These are phyloP conservation scores for Spicauda simplicius DNA, from an alignment of 2,888 invertebrate genomes.

Conservation along the genomic window DNA sequence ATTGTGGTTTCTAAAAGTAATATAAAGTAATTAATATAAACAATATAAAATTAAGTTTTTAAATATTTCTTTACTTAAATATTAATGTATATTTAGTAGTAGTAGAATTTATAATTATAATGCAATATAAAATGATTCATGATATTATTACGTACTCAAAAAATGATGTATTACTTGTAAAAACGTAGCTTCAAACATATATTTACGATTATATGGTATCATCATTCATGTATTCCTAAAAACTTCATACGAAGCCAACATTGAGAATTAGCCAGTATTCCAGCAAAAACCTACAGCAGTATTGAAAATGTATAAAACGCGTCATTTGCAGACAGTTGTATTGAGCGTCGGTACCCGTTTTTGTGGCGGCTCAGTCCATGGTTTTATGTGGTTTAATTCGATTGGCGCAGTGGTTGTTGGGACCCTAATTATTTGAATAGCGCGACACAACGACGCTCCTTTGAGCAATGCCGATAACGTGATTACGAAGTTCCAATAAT, in stretches of 20 bases:
- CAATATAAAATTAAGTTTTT: too few relatives aligned
- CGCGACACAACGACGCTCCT: constrained; percentile 67
- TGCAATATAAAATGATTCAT: too few relatives aligned
- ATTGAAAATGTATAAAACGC: constrained; percentile 56
- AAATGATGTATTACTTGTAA: too few relatives aligned
- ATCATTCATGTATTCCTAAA: too few relatives aligned
- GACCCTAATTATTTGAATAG: constrained; percentile 81
- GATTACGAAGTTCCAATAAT: constrained; percentile 21
- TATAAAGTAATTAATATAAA: too few relatives aligned
- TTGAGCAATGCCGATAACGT: constrained; percentile 72
- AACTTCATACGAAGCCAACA: background rate
- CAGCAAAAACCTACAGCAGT: background rate
- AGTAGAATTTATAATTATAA: too few relatives aligned
- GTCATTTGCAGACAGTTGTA: constrained; percentile 53
- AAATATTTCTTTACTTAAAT: too few relatives aligned
- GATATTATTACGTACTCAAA: too few relatives aligned
- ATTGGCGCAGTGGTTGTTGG: constrained; percentile 51
- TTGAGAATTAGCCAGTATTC: background rate
- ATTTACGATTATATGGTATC: too few relatives aligned
- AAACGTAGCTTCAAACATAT: too few relatives aligned
- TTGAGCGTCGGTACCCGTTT: constrained; percentile 63
- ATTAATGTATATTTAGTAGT: too few relatives aligned
- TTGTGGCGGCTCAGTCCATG: constrained; percentile 59
- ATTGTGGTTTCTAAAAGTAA: too few relatives aligned
- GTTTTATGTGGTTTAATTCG: constrained; percentile 80